Evolutionary conservation across 1,140 invertebrate species (phyloP).

Genomic region (Bombus difficillimus): DNA sequence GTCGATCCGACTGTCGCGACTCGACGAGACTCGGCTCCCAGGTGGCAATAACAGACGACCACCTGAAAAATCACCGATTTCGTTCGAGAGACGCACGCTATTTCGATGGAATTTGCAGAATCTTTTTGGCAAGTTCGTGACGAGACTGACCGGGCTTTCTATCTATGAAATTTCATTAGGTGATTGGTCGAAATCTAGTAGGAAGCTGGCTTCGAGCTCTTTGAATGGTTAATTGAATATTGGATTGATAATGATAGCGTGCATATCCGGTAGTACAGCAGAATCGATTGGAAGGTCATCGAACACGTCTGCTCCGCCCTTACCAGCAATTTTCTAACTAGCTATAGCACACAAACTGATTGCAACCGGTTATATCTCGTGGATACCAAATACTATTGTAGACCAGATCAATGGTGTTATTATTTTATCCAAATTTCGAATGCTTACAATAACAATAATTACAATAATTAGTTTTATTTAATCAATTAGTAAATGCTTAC

Average conservation of each 20-base stretch:
- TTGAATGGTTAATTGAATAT: neutral
- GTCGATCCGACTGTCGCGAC: conserved; percentile 4
- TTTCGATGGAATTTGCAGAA: neutral
- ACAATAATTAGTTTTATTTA: too few relatives aligned
- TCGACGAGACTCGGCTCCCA: neutral
- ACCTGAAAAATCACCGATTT: neutral
- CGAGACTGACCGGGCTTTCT: neutral
- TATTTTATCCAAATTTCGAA: too few relatives aligned
- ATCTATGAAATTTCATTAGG: conserved; percentile 1
- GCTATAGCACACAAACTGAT: neutral
- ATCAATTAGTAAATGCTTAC: neutral
- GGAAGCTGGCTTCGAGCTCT: neutral
- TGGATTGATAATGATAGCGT: neutral
- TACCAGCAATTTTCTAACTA: neutral
- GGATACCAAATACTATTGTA: too few relatives aligned
- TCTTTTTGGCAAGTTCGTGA: neutral
- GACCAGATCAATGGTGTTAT: neutral
- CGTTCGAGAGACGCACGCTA: neutral
- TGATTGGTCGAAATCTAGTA: neutral
- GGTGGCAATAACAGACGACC: conserved; percentile 24
- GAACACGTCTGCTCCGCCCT: neutral
- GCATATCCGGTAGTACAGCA: neutral
- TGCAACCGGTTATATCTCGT: neutral
- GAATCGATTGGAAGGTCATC: neutral
- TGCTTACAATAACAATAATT: neutral